These are phyloP conservation scores for Hecatera dysodea DNA, from an alignment of 2,888 invertebrate species.

Conservation along the genomic window DNA sequence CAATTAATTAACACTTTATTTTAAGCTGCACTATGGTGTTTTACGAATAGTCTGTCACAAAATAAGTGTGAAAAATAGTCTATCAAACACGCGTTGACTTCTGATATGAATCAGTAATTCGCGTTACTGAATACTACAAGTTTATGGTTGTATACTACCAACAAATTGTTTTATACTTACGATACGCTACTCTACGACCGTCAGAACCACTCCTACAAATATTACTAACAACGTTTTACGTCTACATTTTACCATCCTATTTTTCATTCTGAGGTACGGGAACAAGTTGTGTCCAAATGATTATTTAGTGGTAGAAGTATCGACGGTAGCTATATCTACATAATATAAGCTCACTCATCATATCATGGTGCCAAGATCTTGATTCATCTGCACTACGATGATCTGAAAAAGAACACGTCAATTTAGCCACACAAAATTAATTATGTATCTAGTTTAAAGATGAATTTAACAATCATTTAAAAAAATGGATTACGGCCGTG, in stretches of 20 bases:
- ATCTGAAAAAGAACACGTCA: constrained; percentile 24
- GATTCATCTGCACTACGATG: constrained; percentile 29
- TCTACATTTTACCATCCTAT: not conserved
- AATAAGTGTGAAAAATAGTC: not conserved
- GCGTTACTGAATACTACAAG: not conserved
- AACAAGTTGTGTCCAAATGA: not conserved
- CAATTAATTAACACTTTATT: constrained; percentile 23
- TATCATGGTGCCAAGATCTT: constrained; percentile 18
- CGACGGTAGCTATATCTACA: constrained; percentile 32
- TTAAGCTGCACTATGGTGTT: constrained; percentile 6
- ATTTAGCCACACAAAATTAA: not conserved
- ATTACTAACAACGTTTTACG: constrained; percentile 12
- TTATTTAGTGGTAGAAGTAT: constrained; percentile 1
- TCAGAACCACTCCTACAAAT: not conserved
- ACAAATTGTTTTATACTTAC: not conserved
- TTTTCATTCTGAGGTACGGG: not conserved
- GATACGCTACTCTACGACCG: not conserved
- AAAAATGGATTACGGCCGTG: no score
- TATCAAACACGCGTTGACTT: not conserved
- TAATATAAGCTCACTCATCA: constrained; percentile 55
- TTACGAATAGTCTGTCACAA: not conserved
- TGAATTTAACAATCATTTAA: no score
- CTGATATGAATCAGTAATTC: not conserved
- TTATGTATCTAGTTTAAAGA: no score
- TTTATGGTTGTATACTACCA: not conserved